Evolutionary conservation across 2,888 invertebrate species (phyloP).

Genomic region (Mythimna pallens): DNA sequence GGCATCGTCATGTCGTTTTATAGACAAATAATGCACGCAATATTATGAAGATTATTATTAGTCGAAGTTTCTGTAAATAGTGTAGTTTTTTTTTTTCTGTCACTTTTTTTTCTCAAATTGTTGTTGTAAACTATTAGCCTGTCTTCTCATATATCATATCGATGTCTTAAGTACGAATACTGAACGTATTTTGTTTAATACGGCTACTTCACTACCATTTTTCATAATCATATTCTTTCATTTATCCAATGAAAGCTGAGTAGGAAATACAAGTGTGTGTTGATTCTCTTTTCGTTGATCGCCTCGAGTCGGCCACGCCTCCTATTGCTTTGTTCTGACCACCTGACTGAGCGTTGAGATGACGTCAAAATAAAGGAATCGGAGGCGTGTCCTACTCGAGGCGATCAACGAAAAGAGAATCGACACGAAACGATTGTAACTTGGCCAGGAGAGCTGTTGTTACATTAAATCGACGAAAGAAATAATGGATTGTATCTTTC

Average conservation of each 20-base stretch:
- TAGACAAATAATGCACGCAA: conserved; percentile 27
- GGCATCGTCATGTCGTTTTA: conserved; percentile 13
- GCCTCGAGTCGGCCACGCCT: no score
- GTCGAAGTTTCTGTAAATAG: not conserved
- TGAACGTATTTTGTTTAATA: not conserved
- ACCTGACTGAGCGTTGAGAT: no score
- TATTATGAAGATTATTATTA: not conserved
- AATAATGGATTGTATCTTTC: not conserved
- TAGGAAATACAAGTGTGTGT: not conserved
- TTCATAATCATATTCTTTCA: not conserved
- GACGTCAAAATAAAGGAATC: no score
- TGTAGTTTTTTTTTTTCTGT: not conserved
- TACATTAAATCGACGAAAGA: not conserved
- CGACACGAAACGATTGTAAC: no score
- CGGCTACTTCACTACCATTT: not conserved
- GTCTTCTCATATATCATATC: conserved; percentile 15
- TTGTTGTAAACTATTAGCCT: not conserved
- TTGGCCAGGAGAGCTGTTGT: not conserved
- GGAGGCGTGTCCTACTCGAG: no score
- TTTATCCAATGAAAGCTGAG: conserved; percentile 1
- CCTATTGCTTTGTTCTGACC: no score
- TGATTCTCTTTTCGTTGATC: no score
- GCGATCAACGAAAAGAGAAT: no score
- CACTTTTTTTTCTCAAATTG: conserved; percentile 1
- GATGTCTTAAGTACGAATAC: not conserved